Evolutionary conservation across 2,113 vertebrate species (phyloP).

Genomic region (Eurypyga helias): DNA sequence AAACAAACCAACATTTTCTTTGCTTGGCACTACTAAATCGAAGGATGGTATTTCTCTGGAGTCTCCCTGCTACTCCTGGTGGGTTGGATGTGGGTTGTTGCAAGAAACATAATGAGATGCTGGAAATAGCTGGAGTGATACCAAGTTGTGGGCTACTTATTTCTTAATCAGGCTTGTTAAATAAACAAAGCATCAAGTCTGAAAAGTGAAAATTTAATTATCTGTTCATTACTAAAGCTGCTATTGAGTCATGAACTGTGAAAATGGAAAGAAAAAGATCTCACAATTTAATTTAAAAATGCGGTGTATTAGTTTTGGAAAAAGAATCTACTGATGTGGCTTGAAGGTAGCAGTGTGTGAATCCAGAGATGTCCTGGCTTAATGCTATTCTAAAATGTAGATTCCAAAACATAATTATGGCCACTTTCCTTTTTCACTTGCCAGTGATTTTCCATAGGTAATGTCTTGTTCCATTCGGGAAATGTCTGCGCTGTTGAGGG

Average conservation of each 20-base stretch:
- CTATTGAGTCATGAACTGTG: neutral
- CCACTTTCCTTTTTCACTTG: neutral
- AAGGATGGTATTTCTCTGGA: constrained; percentile 27
- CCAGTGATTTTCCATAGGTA: neutral
- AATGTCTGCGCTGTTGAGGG: constrained; percentile 21
- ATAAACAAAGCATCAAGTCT: neutral
- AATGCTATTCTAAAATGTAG: neutral
- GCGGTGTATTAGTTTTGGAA: neutral
- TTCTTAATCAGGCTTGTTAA: neutral
- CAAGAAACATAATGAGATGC: constrained; percentile 14
- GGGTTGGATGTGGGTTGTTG: constrained; percentile 18
- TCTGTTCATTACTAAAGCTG: neutral
- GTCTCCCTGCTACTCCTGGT: constrained; percentile 1
- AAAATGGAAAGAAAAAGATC: neutral
- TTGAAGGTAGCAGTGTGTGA: constrained; percentile 1
- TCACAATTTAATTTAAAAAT: neutral
- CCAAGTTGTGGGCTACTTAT: neutral
- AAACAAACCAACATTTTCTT: constrained; percentile 45
- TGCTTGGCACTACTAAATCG: neutral
- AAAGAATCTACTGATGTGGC: neutral
- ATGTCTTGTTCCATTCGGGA: constrained; percentile 18
- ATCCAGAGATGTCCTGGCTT: neutral
- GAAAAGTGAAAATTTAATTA: constrained; percentile 42
- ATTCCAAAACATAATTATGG: neutral
- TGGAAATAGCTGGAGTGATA: constrained; percentile 3